Evolutionary conservation across 2,113 vertebrate genomes (phyloP).

Genomic region (Petrocephalus microphthalmus): DNA sequence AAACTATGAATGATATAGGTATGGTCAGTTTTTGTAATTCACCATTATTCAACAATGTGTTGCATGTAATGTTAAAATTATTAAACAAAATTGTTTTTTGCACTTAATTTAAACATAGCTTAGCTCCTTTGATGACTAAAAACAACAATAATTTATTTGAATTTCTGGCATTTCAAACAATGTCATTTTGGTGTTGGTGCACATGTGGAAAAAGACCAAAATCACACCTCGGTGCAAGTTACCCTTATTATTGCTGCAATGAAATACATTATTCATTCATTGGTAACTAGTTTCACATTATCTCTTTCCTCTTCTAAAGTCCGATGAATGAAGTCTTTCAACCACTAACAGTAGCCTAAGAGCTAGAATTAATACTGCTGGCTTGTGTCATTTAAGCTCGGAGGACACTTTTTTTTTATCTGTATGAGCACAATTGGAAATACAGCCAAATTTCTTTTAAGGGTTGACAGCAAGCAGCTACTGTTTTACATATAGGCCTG

Average conservation of each 20-base stretch:
- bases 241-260: not conserved
- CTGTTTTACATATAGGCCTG: not conserved
- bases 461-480: not conserved
- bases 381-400: slow-evolving; percentile 28
- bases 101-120: not conserved
- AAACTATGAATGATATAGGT: not conserved
- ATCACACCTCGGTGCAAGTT: not conserved
- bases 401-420: slow-evolving; percentile 33
- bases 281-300: not conserved
- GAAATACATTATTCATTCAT: not conserved
- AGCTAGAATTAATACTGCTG: slow-evolving; percentile 18
- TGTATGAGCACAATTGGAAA: slow-evolving; percentile 32
- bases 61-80: not conserved
- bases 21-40: not conserved
- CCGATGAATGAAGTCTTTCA: not conserved
- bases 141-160: not conserved
- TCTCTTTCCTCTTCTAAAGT: not conserved
- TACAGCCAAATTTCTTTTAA: slow-evolving; percentile 18
- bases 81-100: not conserved
- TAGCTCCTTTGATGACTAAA: not conserved
- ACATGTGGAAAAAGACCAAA: not conserved
- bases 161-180: not conserved
- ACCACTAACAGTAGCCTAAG: not conserved
- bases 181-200: not conserved
- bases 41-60: not conserved